A percentile compares a stretch with the other conserved stretches of the same genome.
Evolutionary conservation across 2,888 invertebrate species (phyloP).

Genomic region (Andricus curvator): DNA sequence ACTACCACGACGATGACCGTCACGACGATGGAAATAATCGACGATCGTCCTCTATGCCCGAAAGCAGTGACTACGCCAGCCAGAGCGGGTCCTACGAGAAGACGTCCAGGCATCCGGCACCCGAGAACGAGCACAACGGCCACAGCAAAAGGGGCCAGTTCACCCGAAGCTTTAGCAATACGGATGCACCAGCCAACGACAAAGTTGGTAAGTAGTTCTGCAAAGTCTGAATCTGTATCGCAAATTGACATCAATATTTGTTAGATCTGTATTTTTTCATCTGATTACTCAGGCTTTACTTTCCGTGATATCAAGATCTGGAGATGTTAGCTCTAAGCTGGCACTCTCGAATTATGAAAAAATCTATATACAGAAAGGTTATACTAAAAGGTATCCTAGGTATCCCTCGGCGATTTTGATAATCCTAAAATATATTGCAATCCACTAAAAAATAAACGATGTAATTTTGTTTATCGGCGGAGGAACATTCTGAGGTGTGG

Average conservation of each 20-base stretch:
- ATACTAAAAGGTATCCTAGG: too few species aligned
- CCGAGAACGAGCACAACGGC: conserved; percentile 75
- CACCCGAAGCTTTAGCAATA: conserved; percentile 89
- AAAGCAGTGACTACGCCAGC: conserved; percentile 77
- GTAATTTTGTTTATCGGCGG: too few species aligned
- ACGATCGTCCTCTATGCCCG: conserved; percentile 76
- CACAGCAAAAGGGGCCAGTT: conserved; percentile 83
- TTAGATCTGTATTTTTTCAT: too few species aligned
- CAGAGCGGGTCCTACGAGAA: conserved; percentile 76
- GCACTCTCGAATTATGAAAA: too few species aligned
- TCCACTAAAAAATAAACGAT: too few species aligned
- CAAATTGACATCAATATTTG: background rate
- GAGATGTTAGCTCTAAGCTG: too few species aligned
- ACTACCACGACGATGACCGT: conserved; percentile 59
- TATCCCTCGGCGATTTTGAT: too few species aligned
- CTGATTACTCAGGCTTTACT: background rate
- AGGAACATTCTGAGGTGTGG: too few species aligned
- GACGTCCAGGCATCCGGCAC: conserved; percentile 68
- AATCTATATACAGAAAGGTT: too few species aligned
- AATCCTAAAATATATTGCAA: too few species aligned
- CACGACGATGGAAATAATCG: conserved; percentile 69
- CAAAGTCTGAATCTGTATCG: too few species aligned
- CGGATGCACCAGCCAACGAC: conserved; percentile 90
- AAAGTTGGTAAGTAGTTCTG: conserved; percentile 84
- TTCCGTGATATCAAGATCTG: background rate